These are phyloP conservation scores for Monarcha castaneiventris DNA, from an alignment of 2,113 vertebrate species.

Conservation along the genomic window DNA sequence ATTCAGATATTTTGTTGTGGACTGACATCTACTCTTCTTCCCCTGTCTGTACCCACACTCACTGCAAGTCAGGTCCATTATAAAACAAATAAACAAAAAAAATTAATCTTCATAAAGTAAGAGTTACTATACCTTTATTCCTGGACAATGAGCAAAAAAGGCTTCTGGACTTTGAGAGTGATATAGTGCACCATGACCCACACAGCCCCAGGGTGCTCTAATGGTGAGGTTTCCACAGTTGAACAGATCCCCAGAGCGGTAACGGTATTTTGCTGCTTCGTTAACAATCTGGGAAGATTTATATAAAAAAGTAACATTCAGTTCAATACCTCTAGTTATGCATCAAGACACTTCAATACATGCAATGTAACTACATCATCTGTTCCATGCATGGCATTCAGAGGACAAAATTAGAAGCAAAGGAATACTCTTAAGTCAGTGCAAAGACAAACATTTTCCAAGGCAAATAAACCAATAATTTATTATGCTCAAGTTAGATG, in stretches of 20 bases:
- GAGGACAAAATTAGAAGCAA: background rate
- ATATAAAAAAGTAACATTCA: background rate
- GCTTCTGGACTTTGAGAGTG: slow-evolving; percentile 98
- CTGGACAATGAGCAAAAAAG: slow-evolving; percentile 93
- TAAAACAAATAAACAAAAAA: background rate
- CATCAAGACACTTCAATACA: background rate
- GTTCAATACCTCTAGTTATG: background rate
- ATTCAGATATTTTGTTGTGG: background rate
- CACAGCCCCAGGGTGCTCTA: slow-evolving; percentile 94
- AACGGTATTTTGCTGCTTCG: slow-evolving; percentile 97
- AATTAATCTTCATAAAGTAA: background rate
- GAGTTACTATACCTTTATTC: slow-evolving; percentile 85
- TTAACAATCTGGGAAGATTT: slow-evolving; percentile 88
- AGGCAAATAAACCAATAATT: background rate
- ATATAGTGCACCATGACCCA: slow-evolving; percentile 94
- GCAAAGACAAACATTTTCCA: background rate
- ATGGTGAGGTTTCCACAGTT: slow-evolving; percentile 95
- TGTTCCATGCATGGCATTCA: background rate
- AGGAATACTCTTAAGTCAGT: background rate
- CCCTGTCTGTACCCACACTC: background rate
- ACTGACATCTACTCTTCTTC: background rate
- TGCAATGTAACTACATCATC: background rate
- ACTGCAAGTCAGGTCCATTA: background rate
- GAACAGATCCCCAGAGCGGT: slow-evolving; percentile 93
- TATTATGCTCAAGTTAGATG: background rate